These are phyloP conservation scores for Stigmatopora argus DNA, from an alignment of 2,113 vertebrate species.

Conservation along the genomic window DNA sequence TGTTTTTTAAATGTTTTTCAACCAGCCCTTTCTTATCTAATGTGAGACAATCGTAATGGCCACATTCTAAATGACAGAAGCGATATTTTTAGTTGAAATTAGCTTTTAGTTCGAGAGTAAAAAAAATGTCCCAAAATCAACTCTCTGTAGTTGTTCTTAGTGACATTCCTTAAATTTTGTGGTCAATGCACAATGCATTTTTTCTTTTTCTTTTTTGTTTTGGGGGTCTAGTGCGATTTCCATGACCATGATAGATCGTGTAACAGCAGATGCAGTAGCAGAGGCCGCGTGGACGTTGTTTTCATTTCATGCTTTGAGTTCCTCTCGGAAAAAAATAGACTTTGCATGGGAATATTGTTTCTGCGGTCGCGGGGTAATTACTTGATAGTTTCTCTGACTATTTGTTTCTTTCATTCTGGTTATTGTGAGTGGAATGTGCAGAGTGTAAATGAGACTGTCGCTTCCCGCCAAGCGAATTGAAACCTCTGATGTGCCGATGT, in stretches of 20 bases:
- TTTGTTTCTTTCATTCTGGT: conserved; percentile 27
- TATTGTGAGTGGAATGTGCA: conserved; percentile 32
- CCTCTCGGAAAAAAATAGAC: conserved; percentile 15
- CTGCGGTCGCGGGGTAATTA: conserved; percentile 7
- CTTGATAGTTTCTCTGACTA: conserved; percentile 7
- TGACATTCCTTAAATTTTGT: conserved; percentile 62
- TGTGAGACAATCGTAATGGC: background rate
- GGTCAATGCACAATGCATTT: conserved; percentile 38
- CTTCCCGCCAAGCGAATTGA: conserved; percentile 36
- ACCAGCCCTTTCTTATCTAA: background rate
- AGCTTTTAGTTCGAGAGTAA: background rate
- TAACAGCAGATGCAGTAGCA: conserved; percentile 84
- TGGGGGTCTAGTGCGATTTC: background rate
- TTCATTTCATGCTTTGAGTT: conserved; percentile 30
- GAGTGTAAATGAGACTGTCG: conserved; percentile 32
- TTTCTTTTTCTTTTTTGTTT: background rate
- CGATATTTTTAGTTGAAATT: too few relatives aligned
- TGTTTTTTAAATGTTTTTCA: background rate
- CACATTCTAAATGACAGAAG: too few relatives aligned
- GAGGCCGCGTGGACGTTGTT: conserved; percentile 75
- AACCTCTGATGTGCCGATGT: conserved; percentile 33
- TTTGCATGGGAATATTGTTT: conserved; percentile 22
- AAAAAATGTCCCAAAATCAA: conserved; percentile 39
- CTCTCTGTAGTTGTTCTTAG: conserved; percentile 34
- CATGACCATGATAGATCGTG: conserved; percentile 20